Evolutionary conservation across 2,888 invertebrate species (phyloP).

Genomic region (Eristalis pertinax): DNA sequence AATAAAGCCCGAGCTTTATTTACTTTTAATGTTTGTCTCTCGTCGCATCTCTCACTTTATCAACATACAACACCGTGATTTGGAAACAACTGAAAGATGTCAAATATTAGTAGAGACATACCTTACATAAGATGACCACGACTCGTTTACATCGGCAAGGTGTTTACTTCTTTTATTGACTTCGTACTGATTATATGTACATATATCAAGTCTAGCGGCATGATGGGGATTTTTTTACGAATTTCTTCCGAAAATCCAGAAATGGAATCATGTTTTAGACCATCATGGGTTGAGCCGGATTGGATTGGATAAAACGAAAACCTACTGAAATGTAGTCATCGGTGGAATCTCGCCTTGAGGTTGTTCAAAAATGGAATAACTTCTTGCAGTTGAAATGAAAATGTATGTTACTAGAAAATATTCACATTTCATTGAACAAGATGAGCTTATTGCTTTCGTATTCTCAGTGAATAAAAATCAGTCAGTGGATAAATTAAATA

Average conservation of each 20-base stretch:
- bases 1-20: background rate
- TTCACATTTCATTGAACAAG: no score
- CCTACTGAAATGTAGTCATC: no score
- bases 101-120: constrained; percentile 36
- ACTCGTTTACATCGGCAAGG: constrained; percentile 1
- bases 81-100: constrained; percentile 26
- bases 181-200: constrained; percentile 7
- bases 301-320: background rate
- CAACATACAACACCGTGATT: constrained; percentile 11
- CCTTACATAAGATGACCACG: background rate
- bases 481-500: no score
- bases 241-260: background rate
- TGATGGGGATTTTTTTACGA: background rate
- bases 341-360: background rate
- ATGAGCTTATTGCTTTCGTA: no score
- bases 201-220: background rate
- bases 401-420: no score
- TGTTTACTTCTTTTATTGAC: constrained; percentile 19
- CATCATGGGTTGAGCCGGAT: background rate
- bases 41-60: constrained; percentile 18
- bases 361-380: background rate
- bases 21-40: constrained; percentile 11
- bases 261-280: background rate
- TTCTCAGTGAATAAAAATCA: no score
- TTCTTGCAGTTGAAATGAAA: no score